Base-by-base conservation (phyloP, 2,888 invertebrate species). In the Nephrotoma guestfalica region DNA sequence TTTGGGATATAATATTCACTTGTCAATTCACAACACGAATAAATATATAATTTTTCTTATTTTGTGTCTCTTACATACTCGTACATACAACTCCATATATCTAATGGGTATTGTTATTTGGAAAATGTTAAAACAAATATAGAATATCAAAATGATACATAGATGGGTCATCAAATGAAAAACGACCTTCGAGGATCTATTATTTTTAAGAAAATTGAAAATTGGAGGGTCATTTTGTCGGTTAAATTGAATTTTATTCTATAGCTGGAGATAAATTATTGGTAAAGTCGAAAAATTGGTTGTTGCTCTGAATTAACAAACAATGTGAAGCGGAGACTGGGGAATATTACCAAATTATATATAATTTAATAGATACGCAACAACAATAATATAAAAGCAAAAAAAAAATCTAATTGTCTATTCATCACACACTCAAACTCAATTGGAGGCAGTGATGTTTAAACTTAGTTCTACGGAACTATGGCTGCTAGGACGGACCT, bases 111-210 rank as follows among this genome's bases (percentile, higher is more conserved):
- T 30, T 71, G 71, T 30, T 71, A 71, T 71, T 30, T 71, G 71
- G 11, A 71, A 51, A 84, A 86, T 85, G 86, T 87, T 87, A 88
- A 88, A 88, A 88, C 88, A 88, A 88, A 88, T 88, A 88, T 87
- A 87, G 87, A 88, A 88, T 88, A 88, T 88, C 88, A 88, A 88
- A 88, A 88, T 88, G 88, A 88, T 88, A 88, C 87, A 88, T 88
- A 71, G 71, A 71, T 71, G 87, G 87, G 88, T 87, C 88, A 88
- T 88, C 88, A 88, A 88, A 87, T 87, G 87, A 87, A 87, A 88
- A 45, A 71, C 30, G 71, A 71, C 71, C 71, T 71, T 71, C 71
- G 71, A 83, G 86, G 15, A 83, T 83, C 45, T 51, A 71, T 43
- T 43, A 86, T 45, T 71, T 30, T 30, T 30, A 71, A 71, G 71